Evolutionary conservation across 2,797 vertebrate genomes (phyloP).

Genomic region (Squalus acanthias): DNA sequence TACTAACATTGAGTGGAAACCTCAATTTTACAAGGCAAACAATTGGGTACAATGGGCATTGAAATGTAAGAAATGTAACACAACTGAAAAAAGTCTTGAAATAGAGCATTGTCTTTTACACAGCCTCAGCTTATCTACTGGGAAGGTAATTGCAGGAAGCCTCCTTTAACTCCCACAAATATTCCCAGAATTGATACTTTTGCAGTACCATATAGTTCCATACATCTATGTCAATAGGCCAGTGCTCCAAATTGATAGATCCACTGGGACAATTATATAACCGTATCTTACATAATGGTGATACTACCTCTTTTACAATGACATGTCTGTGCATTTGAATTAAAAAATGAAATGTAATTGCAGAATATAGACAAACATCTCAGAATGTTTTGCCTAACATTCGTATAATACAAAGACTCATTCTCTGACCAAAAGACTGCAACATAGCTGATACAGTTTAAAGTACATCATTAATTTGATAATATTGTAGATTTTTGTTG

Average conservation of each 20-base stretch:
- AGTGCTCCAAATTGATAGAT: not conserved
- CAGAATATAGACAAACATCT: not conserved
- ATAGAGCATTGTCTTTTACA: not conserved
- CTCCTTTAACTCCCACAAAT: not conserved
- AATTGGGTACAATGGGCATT: conserved; percentile 13
- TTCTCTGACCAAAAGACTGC: not conserved
- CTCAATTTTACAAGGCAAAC: conserved; percentile 16
- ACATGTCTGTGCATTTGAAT: not conserved
- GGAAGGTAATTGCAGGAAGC: not conserved
- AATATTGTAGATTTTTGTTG: not conserved
- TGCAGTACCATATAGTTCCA: not conserved
- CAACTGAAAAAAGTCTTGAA: not conserved
- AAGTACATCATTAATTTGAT: not conserved
- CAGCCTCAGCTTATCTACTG: not conserved
- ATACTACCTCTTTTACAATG: not conserved
- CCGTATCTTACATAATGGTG: not conserved
- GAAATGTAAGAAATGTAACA: not conserved
- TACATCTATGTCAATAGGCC: not conserved
- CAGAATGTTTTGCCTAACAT: not conserved
- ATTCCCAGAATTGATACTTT: conserved; percentile 14
- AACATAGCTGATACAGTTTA: not conserved
- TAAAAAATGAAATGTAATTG: not conserved
- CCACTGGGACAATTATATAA: not conserved
- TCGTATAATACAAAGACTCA: not conserved
- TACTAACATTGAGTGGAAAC: not conserved